Percentiles rank a stretch among this genome's conserved stretches.
These are phyloP conservation scores for Ammodytes dubius DNA, from an alignment of 2,113 vertebrate species.

Conservation along the genomic window DNA sequence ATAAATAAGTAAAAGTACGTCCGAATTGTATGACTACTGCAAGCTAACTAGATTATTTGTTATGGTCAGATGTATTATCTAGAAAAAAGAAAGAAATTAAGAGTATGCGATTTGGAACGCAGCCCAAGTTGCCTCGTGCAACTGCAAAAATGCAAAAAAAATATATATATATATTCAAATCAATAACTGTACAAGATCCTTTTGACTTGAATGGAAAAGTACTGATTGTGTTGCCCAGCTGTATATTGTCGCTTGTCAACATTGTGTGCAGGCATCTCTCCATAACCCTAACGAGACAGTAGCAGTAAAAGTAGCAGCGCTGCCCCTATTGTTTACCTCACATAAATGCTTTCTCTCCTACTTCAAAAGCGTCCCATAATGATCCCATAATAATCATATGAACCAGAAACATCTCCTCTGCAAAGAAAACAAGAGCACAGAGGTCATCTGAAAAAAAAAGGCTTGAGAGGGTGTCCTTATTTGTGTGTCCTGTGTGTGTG, in stretches of 20 bases:
- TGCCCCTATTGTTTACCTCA: neutral
- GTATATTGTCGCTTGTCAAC: neutral
- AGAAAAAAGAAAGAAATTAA: too few species aligned
- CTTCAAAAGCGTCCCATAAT: neutral
- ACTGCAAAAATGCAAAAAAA: neutral
- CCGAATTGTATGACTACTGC: too few species aligned
- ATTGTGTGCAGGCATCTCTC: neutral
- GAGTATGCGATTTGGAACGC: too few species aligned
- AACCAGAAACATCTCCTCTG: neutral
- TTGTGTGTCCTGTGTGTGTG: neutral
- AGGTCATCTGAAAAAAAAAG: neutral
- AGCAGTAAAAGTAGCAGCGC: neutral
- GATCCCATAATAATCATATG: too few species aligned
- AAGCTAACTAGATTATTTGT: too few species aligned
- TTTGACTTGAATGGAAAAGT: neutral
- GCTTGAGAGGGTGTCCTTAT: neutral
- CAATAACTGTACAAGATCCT: neutral
- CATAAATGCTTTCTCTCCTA: neutral
- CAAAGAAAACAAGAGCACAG: neutral
- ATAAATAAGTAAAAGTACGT: too few species aligned
- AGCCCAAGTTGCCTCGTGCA: neutral
- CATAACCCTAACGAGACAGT: neutral
- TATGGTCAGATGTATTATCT: too few species aligned
- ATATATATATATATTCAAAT: neutral
- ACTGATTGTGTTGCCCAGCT: neutral